Evolutionary conservation across 1,140 invertebrate genomes (phyloP), one percentile per base, ranked within the genome.

Genomic region (Telenomus remus): DNA sequence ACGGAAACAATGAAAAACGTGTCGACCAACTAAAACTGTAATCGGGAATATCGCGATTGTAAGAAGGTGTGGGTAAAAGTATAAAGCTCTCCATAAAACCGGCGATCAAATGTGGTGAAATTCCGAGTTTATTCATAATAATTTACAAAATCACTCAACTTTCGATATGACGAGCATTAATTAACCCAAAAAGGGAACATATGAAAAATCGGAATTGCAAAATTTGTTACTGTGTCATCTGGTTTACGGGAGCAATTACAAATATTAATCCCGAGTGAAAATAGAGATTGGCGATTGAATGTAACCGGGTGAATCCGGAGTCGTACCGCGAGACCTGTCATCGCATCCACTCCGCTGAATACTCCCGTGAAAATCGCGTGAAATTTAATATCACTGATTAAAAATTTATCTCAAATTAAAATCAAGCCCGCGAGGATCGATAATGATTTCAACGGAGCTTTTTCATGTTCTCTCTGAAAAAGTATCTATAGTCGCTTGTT

Each of bases 341-440:
- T 39, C n/a, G 9, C 3, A 39, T 11, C 1, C 37, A 39, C 44
- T n/a, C n/a, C 12, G 12, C 34, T 57, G 46, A 55, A 57, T 57
- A 37, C 53, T 70, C 57, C 50, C 63, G 56, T 46, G 54, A 61
- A 56, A 47, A 37, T 44, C 34, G n/a, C 13, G 48, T 4, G 27
- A 50, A 60, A 55, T 69, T 69, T 57, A 57, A 66, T 66, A 65
- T 56, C 53, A 16, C 50, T 66, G 65, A 69, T 69, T 35, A 69
- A 61, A 54, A 60, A 70, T 49, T 70, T 70, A 61, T 70, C 66
- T 60, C 46, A 39, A 70, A 61, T 60, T 54, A 50, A 69, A 69
- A 69, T 69, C 54, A 50, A 43, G 13, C 16, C 0, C 39, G 27
- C n/a, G 19, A 27, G 10, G n/a, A 60, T 60, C 57, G 33, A 66